Conservation (phyloP, 2,113 vertebrate species). For the Rhinopomastus cyanomelas region DNA sequence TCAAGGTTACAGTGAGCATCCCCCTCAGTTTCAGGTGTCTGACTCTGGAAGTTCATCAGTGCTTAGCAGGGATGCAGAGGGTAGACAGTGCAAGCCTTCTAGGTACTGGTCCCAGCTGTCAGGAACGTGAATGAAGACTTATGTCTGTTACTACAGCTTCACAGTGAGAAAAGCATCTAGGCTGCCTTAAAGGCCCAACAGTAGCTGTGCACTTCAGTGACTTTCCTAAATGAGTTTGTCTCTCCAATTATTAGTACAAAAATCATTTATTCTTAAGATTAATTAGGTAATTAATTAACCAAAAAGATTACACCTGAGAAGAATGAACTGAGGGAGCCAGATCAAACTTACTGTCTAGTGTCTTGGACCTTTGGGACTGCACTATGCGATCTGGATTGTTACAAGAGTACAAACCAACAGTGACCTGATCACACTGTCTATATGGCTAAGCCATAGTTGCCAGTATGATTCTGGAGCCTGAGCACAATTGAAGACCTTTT, state of each 20-base stretch:
- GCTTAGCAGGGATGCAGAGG: background rate
- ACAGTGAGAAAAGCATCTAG: background rate
- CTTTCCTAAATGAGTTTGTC: background rate
- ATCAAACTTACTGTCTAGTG: background rate
- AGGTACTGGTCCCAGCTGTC: background rate
- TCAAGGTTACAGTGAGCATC: background rate
- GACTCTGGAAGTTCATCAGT: background rate
- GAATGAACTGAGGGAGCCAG: background rate
- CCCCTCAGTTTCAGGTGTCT: background rate
- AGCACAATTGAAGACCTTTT: background rate
- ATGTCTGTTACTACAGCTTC: background rate
- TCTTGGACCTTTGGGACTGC: background rate
- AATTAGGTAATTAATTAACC: constrained; percentile 8
- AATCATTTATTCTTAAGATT: background rate
- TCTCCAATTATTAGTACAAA: constrained; percentile 6
- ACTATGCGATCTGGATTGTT: background rate
- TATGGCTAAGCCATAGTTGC: background rate
- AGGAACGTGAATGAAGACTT: background rate
- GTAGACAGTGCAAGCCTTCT: background rate
- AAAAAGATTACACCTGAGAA: background rate
- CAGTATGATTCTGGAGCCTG: background rate
- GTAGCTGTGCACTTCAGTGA: background rate
- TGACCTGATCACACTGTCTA: background rate
- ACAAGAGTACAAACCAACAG: background rate
- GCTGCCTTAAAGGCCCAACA: background rate